These are phyloP conservation scores for Drosophila repletoides DNA, from an alignment of 1,140 invertebrate species.

Conservation along the genomic window DNA sequence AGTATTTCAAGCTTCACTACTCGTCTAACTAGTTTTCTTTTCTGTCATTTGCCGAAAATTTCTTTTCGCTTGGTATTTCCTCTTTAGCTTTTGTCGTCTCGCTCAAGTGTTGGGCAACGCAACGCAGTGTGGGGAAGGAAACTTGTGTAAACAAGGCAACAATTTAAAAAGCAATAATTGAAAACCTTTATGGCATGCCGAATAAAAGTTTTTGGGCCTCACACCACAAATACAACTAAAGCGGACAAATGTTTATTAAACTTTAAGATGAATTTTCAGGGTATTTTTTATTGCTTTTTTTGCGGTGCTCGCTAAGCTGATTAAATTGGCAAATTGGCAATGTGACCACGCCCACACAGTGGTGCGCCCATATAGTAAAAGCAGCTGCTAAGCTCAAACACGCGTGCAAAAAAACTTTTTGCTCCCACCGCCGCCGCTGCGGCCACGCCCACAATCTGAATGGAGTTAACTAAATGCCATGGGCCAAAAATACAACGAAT, in stretches of 20 bases:
- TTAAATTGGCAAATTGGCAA: slow-evolving; percentile 43
- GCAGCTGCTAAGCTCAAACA: slow-evolving; percentile 53
- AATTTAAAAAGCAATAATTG: slow-evolving; percentile 60
- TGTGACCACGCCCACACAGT: slow-evolving; percentile 28
- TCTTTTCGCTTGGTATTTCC: neutral
- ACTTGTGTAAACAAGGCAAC: slow-evolving; percentile 56
- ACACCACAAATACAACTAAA: neutral
- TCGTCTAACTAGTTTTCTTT: neutral
- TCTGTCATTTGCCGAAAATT: slow-evolving; percentile 31
- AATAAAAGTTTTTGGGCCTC: slow-evolving; percentile 36
- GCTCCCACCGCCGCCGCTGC: neutral
- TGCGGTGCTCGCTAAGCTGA: slow-evolving; percentile 30
- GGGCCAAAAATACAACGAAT: slow-evolving; percentile 29
- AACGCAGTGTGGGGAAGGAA: neutral
- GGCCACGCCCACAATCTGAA: slow-evolving; percentile 28
- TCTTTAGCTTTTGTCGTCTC: slow-evolving; percentile 3
- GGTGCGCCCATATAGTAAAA: slow-evolving; percentile 27
- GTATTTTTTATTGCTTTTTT: neutral
- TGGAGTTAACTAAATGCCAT: slow-evolving; percentile 24
- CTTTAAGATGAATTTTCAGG: slow-evolving; percentile 22
- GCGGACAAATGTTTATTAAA: slow-evolving; percentile 25
- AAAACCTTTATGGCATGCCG: slow-evolving; percentile 52
- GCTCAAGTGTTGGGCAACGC: slow-evolving; percentile 26
- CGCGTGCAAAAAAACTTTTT: slow-evolving; percentile 42
- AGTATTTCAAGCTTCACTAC: no score